Conservation (phyloP, 2,113 vertebrate genomes). For the Nothoprocta pentlandii region DNA sequence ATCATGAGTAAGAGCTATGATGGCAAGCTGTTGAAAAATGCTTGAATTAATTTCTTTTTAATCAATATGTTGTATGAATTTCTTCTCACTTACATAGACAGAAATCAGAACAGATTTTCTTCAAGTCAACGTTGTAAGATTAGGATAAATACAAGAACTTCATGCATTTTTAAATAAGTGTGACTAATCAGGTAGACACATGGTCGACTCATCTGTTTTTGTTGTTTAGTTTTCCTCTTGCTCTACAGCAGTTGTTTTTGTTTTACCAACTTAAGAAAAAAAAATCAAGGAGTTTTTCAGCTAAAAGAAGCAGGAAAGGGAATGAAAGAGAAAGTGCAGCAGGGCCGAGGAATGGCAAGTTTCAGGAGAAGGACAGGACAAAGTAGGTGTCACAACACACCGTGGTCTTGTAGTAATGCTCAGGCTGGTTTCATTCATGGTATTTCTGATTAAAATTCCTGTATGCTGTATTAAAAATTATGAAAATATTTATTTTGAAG, state of each 20-base stretch:
- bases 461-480: background rate
- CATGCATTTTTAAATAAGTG: background rate
- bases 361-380: background rate
- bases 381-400: background rate
- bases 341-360: background rate
- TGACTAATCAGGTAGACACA: background rate
- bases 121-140: background rate
- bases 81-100: background rate
- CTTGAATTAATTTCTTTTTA: background rate
- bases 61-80: background rate
- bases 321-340: background rate
- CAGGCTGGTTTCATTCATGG: background rate
- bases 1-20: fast-evolving
- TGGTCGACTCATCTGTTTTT: background rate
- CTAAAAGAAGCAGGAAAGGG: background rate
- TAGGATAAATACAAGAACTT: background rate
- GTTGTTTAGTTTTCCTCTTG: background rate
- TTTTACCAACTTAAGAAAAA: background rate
- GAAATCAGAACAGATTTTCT: background rate
- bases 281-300: background rate
- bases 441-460: background rate
- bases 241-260: background rate
- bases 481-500: background rate
- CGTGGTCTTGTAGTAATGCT: background rate
- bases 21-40: background rate